Evolutionary conservation across 2,797 vertebrate species (phyloP).

Genomic region (Channa striata): DNA sequence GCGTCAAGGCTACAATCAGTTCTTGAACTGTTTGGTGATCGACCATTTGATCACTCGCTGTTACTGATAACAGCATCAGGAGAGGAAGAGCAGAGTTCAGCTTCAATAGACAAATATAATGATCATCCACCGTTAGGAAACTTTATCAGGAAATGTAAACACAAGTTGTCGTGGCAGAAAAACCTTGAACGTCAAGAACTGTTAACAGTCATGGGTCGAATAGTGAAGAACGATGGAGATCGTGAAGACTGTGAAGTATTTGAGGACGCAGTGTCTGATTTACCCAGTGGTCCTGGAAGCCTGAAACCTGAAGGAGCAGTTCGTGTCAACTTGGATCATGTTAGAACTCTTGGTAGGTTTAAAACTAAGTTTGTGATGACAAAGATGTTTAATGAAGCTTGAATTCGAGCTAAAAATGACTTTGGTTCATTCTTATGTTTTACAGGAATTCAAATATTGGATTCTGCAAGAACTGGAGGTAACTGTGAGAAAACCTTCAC

Average conservation of each 20-base stretch:
- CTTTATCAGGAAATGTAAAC: slow-evolving; percentile 14
- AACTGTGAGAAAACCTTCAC: too few relatives aligned
- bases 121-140: neutral
- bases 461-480: too few relatives aligned
- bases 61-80: slow-evolving; percentile 8
- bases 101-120: neutral
- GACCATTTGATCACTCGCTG: slow-evolving; percentile 27
- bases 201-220: neutral
- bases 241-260: neutral
- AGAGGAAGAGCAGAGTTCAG: neutral
- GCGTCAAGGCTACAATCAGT: slow-evolving; percentile 6
- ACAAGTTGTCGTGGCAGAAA: neutral
- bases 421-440: too few relatives aligned
- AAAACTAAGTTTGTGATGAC: too few relatives aligned
- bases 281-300: too few relatives aligned
- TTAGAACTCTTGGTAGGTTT: too few relatives aligned
- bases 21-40: slow-evolving; percentile 1
- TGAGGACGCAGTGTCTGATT: too few relatives aligned
- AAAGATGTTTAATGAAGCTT: too few relatives aligned
- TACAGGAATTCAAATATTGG: too few relatives aligned
- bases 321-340: too few relatives aligned
- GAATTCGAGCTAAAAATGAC: too few relatives aligned
- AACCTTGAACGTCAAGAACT: neutral
- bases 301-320: too few relatives aligned
- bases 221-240: slow-evolving; percentile 1